These are phyloP conservation scores for Orcinus orca DNA, from an alignment of 2,113 vertebrate genomes.

Conservation along the genomic window DNA sequence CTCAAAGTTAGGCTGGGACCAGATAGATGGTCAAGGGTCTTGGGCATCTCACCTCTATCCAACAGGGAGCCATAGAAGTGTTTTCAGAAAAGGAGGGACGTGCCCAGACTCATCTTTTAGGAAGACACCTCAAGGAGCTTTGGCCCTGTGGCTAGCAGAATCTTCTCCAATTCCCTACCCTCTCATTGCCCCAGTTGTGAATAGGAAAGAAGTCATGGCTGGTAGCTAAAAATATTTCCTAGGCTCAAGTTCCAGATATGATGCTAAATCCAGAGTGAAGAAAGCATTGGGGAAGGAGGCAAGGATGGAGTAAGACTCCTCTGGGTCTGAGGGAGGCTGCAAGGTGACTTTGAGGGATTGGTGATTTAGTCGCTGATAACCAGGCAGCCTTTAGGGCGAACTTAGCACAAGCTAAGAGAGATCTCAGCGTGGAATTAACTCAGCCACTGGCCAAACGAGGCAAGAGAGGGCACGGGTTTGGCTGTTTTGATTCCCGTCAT, in stretches of 20 bases:
- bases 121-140: not conserved
- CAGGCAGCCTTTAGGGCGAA: not conserved
- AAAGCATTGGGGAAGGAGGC: not conserved
- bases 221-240: conserved; percentile 56
- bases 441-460: not conserved
- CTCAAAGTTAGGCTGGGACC: not conserved
- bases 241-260: not conserved
- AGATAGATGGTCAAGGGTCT: not conserved
- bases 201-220: conserved; percentile 5
- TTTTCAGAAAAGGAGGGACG: not conserved
- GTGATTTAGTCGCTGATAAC: not conserved
- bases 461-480: not conserved
- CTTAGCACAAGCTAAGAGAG: not conserved
- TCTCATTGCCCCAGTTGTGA: not conserved
- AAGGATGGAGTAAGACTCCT: not conserved
- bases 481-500: not conserved
- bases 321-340: not conserved
- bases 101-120: not conserved
- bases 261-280: not conserved
- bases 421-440: not conserved
- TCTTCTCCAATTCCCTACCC: not conserved
- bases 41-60: not conserved
- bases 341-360: not conserved
- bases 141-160: not conserved
- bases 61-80: not conserved